Evolutionary conservation across 2,113 vertebrate species (phyloP).

Genomic region (Perca flavescens): DNA sequence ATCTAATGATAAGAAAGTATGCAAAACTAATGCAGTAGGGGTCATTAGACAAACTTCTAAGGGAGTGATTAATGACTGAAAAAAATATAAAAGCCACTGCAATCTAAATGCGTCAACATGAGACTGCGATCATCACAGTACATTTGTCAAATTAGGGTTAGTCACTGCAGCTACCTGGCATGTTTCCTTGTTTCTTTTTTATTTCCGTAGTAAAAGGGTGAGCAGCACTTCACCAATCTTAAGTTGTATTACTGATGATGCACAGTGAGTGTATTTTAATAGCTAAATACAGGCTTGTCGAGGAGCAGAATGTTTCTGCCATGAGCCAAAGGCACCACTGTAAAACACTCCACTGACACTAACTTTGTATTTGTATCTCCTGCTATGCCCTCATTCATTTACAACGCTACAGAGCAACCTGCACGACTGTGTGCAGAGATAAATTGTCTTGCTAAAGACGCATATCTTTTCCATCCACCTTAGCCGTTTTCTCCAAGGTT

Average conservation of each 20-base stretch:
- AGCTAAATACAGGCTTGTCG: conserved; percentile 18
- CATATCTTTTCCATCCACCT: conserved; percentile 1
- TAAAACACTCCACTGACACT: neutral
- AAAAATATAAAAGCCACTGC: neutral
- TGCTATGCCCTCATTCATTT: conserved; percentile 2
- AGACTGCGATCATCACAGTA: conserved; percentile 3
- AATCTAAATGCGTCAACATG: conserved; percentile 10
- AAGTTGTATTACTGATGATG: conserved; percentile 50
- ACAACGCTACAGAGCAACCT: neutral
- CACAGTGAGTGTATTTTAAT: conserved; percentile 44
- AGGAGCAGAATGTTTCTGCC: conserved; percentile 23
- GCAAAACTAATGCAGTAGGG: neutral
- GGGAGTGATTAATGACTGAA: conserved; percentile 13
- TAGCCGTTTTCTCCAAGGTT: conserved; percentile 2
- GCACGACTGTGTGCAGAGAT: neutral
- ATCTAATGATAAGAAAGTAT: neutral
- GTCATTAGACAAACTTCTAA: conserved; percentile 12
- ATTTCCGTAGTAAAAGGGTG: conserved; percentile 18
- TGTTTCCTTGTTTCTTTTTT: neutral
- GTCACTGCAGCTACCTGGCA: conserved; percentile 10
- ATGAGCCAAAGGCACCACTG: conserved; percentile 4
- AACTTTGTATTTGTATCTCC: neutral
- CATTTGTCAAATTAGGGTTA: conserved; percentile 40
- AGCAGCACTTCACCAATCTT: conserved; percentile 53
- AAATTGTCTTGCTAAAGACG: conserved; percentile 19